These are phyloP conservation scores for Myotis brandtii DNA, from an alignment of 2,113 vertebrate genomes.

Conservation along the genomic window DNA sequence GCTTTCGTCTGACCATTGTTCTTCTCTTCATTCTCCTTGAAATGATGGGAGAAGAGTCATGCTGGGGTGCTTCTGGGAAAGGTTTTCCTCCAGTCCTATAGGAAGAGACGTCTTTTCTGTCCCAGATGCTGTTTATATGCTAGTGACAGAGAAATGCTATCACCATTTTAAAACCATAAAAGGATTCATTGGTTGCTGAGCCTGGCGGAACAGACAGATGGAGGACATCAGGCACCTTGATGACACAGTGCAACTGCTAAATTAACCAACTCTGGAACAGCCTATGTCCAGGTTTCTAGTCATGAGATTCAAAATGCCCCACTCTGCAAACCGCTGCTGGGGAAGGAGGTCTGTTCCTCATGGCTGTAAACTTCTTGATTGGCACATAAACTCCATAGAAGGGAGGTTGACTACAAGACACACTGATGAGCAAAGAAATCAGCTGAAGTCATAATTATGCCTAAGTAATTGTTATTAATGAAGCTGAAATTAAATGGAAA, in stretches of 20 bases:
- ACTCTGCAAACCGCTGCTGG: neutral
- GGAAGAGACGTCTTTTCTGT: neutral
- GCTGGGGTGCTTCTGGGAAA: neutral
- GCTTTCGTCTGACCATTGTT: neutral
- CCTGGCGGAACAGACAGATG: neutral
- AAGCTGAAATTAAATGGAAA: constrained; percentile 65
- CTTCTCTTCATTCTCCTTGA: neutral
- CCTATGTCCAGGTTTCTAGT: neutral
- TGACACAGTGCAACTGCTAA: neutral
- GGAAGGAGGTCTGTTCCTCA: neutral
- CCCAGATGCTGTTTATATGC: neutral
- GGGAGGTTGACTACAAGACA: neutral
- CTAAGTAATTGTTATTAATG: constrained; percentile 66
- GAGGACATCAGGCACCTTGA: neutral
- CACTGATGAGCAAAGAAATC: neutral
- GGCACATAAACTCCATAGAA: neutral
- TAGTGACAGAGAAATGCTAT: neutral
- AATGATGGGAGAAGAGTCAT: neutral
- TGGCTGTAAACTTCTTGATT: neutral
- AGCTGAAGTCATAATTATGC: constrained; percentile 41
- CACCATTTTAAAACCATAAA: neutral
- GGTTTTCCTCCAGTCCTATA: neutral
- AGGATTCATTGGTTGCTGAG: neutral
- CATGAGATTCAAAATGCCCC: neutral
- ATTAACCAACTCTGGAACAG: neutral